These are phyloP conservation scores for Ornithoptera alexandrae DNA, from an alignment of 2,888 invertebrate genomes.

Conservation along the genomic window DNA sequence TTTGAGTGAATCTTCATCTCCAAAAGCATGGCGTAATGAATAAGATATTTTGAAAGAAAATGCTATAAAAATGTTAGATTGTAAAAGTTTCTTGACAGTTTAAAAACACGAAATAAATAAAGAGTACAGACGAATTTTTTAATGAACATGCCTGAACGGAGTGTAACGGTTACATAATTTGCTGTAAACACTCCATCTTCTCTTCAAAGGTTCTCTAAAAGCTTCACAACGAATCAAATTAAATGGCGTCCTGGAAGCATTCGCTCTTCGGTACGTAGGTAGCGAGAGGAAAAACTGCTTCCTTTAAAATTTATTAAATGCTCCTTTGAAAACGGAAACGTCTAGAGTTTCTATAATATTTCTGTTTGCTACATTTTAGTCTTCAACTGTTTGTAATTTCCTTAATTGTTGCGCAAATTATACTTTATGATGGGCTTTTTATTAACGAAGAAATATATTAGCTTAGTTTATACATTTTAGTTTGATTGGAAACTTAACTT, in stretches of 20 bases:
- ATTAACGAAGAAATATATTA: background rate
- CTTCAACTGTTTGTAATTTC: slow-evolving; percentile 1
- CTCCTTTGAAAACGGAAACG: slow-evolving; percentile 22
- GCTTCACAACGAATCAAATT: slow-evolving; percentile 22
- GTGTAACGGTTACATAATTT: slow-evolving; percentile 14
- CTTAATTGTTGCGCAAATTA: background rate
- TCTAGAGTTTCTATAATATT: slow-evolving; percentile 3
- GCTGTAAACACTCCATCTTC: slow-evolving; percentile 24
- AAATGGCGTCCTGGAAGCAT: slow-evolving; percentile 14
- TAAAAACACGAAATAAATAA: slow-evolving; percentile 8
- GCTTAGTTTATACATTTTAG: background rate
- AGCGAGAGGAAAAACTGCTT: slow-evolving; percentile 16
- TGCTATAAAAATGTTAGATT: background rate
- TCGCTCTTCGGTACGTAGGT: slow-evolving; percentile 8
- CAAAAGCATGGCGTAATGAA: background rate
- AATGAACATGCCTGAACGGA: slow-evolving; percentile 21
- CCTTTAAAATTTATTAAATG: slow-evolving; percentile 19
- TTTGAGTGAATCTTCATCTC: too few relatives aligned
- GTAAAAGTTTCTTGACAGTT: background rate
- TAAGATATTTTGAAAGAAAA: background rate
- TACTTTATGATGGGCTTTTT: background rate
- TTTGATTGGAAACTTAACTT: too few relatives aligned
- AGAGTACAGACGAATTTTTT: slow-evolving; percentile 7
- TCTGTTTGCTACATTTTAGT: background rate
- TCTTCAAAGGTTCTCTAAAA: slow-evolving; percentile 30